Evolutionary conservation across 2,888 invertebrate species (phyloP).

Genomic region (Ditula angustiorana): DNA sequence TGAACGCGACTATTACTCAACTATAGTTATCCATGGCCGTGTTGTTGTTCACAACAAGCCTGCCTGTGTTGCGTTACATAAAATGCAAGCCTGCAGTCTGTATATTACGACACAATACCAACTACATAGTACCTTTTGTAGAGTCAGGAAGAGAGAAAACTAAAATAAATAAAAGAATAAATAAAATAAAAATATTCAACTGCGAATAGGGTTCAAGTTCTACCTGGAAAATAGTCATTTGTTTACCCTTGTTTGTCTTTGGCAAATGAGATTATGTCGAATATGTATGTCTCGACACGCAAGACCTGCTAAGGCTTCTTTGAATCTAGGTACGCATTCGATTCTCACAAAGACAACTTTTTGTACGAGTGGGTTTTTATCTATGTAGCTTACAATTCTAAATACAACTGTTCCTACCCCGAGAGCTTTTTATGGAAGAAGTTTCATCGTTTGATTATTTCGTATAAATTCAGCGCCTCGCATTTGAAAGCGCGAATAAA

Average conservation of each 20-base stretch:
- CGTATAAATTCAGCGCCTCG: conserved; percentile 19
- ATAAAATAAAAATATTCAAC: neutral
- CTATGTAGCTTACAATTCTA: neutral
- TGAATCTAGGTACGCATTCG: conserved; percentile 11
- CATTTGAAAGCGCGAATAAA: conserved; percentile 25
- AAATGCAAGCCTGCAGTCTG: neutral
- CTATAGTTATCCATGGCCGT: neutral
- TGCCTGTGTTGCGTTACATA: neutral
- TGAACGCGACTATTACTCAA: conserved; percentile 56
- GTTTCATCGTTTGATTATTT: neutral
- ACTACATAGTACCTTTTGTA: neutral
- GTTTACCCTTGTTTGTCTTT: conserved; percentile 25
- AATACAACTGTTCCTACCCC: neutral
- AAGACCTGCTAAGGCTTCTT: conserved; percentile 26
- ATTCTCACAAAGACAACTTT: neutral
- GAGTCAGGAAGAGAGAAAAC: neutral
- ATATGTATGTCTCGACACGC: conserved; percentile 33
- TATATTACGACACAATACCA: neutral
- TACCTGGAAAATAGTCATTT: conserved; percentile 14
- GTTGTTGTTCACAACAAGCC: neutral
- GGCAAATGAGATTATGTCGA: conserved; percentile 30
- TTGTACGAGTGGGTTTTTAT: neutral
- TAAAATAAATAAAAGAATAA: too few species aligned
- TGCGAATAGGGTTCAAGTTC: conserved; percentile 14
- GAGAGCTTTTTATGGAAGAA: neutral